phyloP scores from a whole-genome alignment of 2,797 vertebrate species.

The Loriculus beryllinus region DNA sequence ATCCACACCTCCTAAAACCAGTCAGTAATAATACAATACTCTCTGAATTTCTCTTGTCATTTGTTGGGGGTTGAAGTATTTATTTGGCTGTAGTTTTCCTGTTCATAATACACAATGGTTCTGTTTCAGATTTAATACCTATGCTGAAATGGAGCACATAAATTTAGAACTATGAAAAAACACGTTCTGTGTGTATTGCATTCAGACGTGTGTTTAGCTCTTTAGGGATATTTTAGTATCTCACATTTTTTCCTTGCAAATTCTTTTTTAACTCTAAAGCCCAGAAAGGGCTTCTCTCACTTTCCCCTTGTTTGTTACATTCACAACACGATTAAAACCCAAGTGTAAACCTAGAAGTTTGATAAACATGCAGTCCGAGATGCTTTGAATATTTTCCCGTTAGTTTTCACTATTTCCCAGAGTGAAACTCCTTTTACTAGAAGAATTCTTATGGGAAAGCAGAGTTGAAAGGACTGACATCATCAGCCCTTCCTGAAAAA shows the following conservation, averaged over 20 bases:
- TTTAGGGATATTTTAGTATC: not conserved
- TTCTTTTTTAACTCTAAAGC: not conserved
- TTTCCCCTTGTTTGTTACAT: not conserved
- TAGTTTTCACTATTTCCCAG: conserved; percentile 66
- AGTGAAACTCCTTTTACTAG: conserved; percentile 57
- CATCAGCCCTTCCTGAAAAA: conserved; percentile 64
- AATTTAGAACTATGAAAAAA: not conserved
- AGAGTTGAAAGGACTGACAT: conserved; percentile 57
- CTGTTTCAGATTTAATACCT: conserved; percentile 56
- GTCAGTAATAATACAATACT: not conserved
- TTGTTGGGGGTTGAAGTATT: conserved; percentile 48
- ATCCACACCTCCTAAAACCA: conserved; percentile 23
- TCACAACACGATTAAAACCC: not conserved
- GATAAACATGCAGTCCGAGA: not conserved
- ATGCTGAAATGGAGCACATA: conserved; percentile 4
- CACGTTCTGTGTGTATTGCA: not conserved
- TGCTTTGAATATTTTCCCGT: conserved; percentile 63
- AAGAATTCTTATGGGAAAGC: conserved; percentile 69
- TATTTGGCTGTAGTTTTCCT: conserved; percentile 53
- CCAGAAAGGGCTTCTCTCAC: not conserved
- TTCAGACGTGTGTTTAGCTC: not conserved
- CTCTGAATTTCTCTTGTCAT: conserved; percentile 25
- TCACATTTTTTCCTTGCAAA: not conserved
- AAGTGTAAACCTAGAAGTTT: not conserved
- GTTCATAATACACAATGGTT: not conserved